These are phyloP conservation scores for Takifugu bimaculatus DNA, from an alignment of 2,113 vertebrate species.

Conservation along the genomic window DNA sequence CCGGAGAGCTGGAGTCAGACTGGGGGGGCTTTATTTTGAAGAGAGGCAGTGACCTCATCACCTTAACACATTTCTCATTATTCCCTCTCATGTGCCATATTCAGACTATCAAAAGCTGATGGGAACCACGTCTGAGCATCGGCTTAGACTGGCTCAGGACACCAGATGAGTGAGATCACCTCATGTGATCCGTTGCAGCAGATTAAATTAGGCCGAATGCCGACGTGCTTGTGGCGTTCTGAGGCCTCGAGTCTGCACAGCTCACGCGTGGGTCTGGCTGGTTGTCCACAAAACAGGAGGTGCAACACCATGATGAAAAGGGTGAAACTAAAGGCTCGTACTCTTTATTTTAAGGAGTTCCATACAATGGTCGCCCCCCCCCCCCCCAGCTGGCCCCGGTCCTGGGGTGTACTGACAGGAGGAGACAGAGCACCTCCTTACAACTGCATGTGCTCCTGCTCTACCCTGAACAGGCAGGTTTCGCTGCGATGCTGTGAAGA, in stretches of 20 bases:
- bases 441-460: slow-evolving; percentile 52
- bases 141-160: not conserved
- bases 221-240: not conserved
- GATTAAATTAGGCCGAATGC: slow-evolving; percentile 44
- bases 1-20: slow-evolving; percentile 6
- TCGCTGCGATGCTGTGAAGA: slow-evolving; percentile 66
- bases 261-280: too few relatives aligned
- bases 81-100: not conserved
- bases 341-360: too few relatives aligned
- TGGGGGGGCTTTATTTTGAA: slow-evolving; percentile 6
- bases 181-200: not conserved
- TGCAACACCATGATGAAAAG: too few relatives aligned
- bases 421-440: slow-evolving; percentile 48
- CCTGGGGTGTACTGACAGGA: slow-evolving; percentile 67
- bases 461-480: slow-evolving; percentile 40
- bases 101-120: slow-evolving; percentile 2
- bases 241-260: not conserved
- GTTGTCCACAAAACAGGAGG: too few relatives aligned
- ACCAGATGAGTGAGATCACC: slow-evolving; percentile 31
- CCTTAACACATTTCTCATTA: not conserved
- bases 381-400: slow-evolving; percentile 16
- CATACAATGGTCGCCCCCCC: not conserved
- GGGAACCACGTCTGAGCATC: slow-evolving; percentile 2
- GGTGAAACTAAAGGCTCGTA: too few relatives aligned
- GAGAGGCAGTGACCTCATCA: not conserved